A percentile compares a stretch with the other conserved stretches of the same genome.
These are phyloP conservation scores for Drosophila repleta DNA, from an alignment of 1,140 invertebrate genomes.

Conservation along the genomic window DNA sequence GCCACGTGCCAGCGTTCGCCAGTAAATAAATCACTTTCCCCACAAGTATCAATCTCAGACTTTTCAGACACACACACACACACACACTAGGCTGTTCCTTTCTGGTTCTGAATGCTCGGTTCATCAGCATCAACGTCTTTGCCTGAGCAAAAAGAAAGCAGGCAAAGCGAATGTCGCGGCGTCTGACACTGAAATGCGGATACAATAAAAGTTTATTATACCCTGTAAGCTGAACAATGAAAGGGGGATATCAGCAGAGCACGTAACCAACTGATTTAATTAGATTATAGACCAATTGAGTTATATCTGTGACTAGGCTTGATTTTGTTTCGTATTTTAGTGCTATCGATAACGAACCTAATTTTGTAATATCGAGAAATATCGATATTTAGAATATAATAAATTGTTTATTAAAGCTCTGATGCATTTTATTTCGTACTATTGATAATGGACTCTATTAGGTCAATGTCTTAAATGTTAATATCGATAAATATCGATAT, in stretches of 20 bases:
- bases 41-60: conserved; percentile 80
- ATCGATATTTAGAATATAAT: too few species aligned
- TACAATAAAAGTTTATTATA: conserved; percentile 76
- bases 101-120: conserved; percentile 3
- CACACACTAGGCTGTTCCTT: conserved; percentile 8
- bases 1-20: conserved; percentile 38
- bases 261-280: too few species aligned
- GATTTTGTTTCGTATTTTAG: too few species aligned
- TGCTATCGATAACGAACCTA: too few species aligned
- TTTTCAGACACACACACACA: conserved; percentile 15
- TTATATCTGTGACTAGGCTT: too few species aligned
- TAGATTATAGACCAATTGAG: too few species aligned
- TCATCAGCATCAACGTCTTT: conserved; percentile 4
- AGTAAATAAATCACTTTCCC: conserved; percentile 80
- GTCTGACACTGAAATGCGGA: conserved; percentile 79
- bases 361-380: too few species aligned
- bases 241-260: not conserved
- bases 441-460: too few species aligned
- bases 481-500: too few species aligned
- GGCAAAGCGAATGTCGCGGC: conserved; percentile 48
- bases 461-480: too few species aligned
- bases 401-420: too few species aligned
- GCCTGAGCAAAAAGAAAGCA: conserved; percentile 46
- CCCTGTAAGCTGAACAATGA: not conserved
- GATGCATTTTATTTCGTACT: too few species aligned